A percentile compares a stretch with the other conserved stretches of the same genome.
These are phyloP conservation scores for Haliclona indistincta DNA, from an alignment of 37 sponge, comb jelly and placozoan genomes.

Conservation along the genomic window DNA sequence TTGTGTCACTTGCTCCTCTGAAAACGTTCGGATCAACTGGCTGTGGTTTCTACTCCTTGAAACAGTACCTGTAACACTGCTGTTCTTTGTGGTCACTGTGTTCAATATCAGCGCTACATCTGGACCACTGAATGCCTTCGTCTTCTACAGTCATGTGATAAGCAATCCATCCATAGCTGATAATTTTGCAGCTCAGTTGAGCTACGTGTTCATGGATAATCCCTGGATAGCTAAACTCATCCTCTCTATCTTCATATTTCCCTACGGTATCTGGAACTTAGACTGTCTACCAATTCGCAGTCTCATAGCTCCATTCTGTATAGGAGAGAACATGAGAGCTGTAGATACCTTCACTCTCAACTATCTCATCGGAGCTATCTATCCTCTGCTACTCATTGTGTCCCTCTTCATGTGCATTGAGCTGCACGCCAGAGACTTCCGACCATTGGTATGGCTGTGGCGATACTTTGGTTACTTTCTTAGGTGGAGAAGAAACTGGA, in stretches of 20 bases:
- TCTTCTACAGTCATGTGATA: conserved; percentile 19
- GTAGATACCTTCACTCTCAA: neutral
- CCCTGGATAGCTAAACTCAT: too few relatives aligned
- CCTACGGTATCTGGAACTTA: conserved; percentile 34
- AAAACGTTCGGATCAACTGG: neutral
- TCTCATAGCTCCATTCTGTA: conserved; percentile 9
- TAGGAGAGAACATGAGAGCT: conserved; percentile 7
- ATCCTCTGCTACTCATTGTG: conserved; percentile 8
- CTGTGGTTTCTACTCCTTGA: conserved; percentile 10
- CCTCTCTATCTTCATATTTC: neutral
- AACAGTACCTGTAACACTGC: conserved; percentile 7
- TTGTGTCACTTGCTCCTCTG: conserved; percentile 1
- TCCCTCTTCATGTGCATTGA: neutral
- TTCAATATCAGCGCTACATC: conserved; percentile 18
- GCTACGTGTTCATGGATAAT: neutral
- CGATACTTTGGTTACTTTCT: neutral
- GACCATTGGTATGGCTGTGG: neutral
- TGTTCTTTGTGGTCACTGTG: conserved; percentile 2
- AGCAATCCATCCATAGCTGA: neutral
- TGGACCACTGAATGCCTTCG: conserved; percentile 31
- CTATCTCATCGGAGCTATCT: conserved; percentile 15
- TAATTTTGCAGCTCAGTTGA: neutral
- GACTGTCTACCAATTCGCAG: conserved; percentile 15
- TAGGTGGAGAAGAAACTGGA: conserved; percentile 15
- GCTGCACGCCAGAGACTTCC: neutral